Conservation (phyloP, 2,888 invertebrate species). For the Metacarcinus magister region DNA sequence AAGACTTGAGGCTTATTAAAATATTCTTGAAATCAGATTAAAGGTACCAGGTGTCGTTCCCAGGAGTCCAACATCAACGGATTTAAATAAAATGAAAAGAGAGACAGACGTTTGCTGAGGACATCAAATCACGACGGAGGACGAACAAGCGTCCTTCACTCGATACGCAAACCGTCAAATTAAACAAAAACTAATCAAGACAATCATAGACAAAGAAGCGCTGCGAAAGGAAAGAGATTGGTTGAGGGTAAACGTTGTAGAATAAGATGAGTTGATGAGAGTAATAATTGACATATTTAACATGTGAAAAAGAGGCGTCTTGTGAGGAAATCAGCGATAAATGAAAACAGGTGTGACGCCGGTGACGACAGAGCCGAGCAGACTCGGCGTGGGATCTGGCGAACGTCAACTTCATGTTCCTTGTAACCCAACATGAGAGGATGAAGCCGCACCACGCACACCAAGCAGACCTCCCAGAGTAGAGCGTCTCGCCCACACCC, state of each 20-base stretch:
- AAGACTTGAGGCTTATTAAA: background rate
- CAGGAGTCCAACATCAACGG: background rate
- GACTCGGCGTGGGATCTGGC: background rate
- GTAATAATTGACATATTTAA: background rate
- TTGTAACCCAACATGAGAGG: background rate
- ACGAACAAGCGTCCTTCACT: background rate
- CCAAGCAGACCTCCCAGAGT: conserved; percentile 30
- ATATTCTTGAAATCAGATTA: background rate
- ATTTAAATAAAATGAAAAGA: background rate
- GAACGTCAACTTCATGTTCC: conserved; percentile 4
- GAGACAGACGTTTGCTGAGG: background rate
- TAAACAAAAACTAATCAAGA: background rate
- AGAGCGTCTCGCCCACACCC: conserved; percentile 1
- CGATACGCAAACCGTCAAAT: background rate
- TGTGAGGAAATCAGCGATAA: background rate
- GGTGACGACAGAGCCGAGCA: background rate
- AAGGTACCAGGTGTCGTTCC: background rate
- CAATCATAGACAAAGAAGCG: background rate
- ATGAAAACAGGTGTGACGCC: conserved; percentile 1
- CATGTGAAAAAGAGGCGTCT: background rate
- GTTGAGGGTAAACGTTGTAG: background rate
- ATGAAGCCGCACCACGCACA: background rate
- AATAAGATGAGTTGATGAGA: background rate
- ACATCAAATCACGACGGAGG: background rate
- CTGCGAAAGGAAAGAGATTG: background rate